A percentile compares a stretch with the other conserved stretches of the same genome.
Conservation (phyloP, 1,140 invertebrate species). For the Calycopis cecrops region DNA sequence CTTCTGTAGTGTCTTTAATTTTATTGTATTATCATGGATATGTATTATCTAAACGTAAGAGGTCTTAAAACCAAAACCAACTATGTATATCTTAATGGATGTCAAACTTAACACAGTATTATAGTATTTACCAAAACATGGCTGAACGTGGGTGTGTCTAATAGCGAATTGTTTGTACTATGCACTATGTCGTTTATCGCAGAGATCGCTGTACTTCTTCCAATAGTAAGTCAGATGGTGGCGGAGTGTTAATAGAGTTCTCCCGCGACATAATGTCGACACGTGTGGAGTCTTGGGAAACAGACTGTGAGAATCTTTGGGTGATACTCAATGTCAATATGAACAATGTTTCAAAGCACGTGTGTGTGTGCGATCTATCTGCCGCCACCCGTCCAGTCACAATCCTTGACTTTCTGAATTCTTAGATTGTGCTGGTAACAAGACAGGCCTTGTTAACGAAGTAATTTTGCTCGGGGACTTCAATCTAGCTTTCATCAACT, state of each 20-base stretch:
- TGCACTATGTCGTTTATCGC: neutral
- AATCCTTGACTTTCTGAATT: neutral
- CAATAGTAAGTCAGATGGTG: constrained; percentile 1
- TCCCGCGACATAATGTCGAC: neutral
- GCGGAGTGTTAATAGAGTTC: neutral
- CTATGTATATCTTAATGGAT: neutral
- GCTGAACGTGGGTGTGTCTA: too few relatives aligned
- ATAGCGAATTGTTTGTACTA: too few relatives aligned
- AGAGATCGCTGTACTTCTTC: neutral
- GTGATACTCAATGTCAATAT: neutral
- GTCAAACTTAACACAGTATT: neutral
- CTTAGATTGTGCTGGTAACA: neutral
- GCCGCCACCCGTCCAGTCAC: neutral
- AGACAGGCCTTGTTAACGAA: neutral
- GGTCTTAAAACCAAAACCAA: neutral
- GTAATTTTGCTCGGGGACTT: neutral
- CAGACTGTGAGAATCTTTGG: constrained; percentile 10
- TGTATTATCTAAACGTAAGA: too few relatives aligned
- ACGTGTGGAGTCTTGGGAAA: neutral
- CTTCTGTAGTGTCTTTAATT: too few relatives aligned
- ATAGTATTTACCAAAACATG: neutral
- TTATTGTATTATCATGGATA: too few relatives aligned
- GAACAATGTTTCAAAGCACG: neutral
- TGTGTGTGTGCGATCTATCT: constrained; percentile 3
- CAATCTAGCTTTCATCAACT: neutral